Percentiles rank a stretch among this genome's conserved stretches.
Evolutionary conservation across 2,888 invertebrate species (phyloP).

Genomic region (Lepidonotus clava): DNA sequence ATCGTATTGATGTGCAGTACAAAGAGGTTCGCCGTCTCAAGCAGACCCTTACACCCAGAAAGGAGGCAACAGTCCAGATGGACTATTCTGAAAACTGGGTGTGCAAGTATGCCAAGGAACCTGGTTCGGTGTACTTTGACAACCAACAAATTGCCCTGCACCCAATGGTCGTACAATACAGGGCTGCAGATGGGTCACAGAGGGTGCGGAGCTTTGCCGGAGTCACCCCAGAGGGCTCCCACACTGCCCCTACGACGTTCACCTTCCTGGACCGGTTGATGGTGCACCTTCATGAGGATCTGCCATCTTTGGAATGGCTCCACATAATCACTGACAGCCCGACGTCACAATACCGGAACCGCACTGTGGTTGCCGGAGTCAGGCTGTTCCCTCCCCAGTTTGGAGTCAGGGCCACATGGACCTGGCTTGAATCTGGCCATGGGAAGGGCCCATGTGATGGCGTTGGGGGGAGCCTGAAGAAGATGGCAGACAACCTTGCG

Average conservation of each 20-base stretch:
- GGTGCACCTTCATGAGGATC: background rate
- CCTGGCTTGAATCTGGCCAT: background rate
- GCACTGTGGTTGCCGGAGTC: background rate
- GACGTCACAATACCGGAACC: background rate
- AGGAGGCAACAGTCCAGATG: background rate
- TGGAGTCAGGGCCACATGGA: background rate
- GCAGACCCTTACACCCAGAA: background rate
- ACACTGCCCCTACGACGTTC: background rate
- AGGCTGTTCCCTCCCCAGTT: background rate
- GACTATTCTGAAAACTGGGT: conserved; percentile 19
- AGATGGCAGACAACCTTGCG: conserved; percentile 1
- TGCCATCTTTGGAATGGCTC: background rate
- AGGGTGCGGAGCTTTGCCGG: background rate
- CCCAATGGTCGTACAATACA: conserved; percentile 15
- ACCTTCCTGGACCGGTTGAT: background rate
- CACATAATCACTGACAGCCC: background rate
- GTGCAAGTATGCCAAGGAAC: background rate
- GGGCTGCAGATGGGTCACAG: background rate
- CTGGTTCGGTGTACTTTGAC: background rate
- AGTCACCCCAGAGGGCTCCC: background rate
- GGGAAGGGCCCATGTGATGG: conserved; percentile 30
- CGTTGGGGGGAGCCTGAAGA: background rate
- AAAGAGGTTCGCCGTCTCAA: background rate
- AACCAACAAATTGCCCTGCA: background rate
- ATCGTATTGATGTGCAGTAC: background rate